Percentiles rank a stretch among this genome's conserved stretches.
Evolutionary conservation across 2,113 vertebrate species (phyloP).

Genomic region (Halcyon senegalensis): DNA sequence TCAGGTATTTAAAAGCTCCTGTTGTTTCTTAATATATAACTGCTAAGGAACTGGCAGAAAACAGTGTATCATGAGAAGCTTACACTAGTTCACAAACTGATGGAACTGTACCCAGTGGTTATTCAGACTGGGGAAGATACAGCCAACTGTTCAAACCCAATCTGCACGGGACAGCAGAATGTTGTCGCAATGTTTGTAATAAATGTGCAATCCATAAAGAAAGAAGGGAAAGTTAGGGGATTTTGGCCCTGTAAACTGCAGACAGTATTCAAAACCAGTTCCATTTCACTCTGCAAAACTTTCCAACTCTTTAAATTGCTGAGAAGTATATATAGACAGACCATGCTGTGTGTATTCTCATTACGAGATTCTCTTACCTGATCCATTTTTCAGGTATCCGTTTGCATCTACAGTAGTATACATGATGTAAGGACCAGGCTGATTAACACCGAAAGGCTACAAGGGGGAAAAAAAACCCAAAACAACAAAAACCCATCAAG

Average conservation of each 20-base stretch:
- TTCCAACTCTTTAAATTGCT: not conserved
- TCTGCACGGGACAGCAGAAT: not conserved
- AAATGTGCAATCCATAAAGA: not conserved
- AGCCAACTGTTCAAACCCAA: not conserved
- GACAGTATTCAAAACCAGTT: not conserved
- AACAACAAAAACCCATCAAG: not conserved
- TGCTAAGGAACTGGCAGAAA: not conserved
- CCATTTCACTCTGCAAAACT: not conserved
- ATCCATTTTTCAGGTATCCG: slow-evolving; percentile 93
- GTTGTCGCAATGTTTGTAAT: not conserved
- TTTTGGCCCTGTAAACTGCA: not conserved
- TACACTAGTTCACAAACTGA: not conserved
- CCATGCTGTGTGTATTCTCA: not conserved
- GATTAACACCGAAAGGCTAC: slow-evolving; percentile 96
- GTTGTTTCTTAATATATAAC: not conserved
- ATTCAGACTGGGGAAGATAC: not conserved
- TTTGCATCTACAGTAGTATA: slow-evolving; percentile 96
- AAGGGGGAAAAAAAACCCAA: not conserved
- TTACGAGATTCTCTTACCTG: slow-evolving; percentile 80
- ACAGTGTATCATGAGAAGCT: not conserved
- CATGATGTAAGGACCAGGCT: slow-evolving; percentile 96
- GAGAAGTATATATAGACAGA: not conserved
- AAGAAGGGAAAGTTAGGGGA: not conserved
- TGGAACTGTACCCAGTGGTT: not conserved
- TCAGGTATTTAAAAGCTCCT: not conserved